phyloP scores from a whole-genome alignment of 1,140 invertebrate species.

The Rhagoletis pomonella region DNA sequence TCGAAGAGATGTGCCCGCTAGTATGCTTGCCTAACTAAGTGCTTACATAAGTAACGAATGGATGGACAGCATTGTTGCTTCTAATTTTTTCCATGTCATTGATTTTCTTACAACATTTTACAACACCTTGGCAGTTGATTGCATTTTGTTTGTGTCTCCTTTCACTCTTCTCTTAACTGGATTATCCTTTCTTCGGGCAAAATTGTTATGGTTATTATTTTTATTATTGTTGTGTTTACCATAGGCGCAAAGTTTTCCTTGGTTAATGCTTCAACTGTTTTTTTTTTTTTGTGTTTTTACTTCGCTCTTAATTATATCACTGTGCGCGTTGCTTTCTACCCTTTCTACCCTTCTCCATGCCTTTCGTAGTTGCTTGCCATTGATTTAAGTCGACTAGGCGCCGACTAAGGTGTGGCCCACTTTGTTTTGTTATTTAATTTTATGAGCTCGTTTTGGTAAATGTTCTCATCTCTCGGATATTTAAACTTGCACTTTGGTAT shows the following conservation, averaged over 20 bases:
- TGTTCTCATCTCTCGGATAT: not conserved
- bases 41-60: not conserved
- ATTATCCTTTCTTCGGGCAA: not conserved
- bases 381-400: not conserved
- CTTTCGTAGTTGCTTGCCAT: not conserved
- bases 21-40: not conserved
- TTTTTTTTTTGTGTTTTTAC: not conserved
- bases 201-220: conserved; percentile 13
- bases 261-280: not conserved
- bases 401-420: conserved; percentile 1
- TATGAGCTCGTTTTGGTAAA: not conserved
- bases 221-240: conserved; percentile 16
- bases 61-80: too few relatives aligned
- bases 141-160: not conserved
- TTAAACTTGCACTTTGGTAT: not conserved
- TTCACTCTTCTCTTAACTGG: not conserved
- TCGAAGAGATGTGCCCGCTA: not conserved
- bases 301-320: not conserved
- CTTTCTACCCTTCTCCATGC: not conserved
- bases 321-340: not conserved
- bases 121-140: too few relatives aligned
- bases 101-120: not conserved
- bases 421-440: not conserved
- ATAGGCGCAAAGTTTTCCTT: not conserved
- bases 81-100: not conserved